Base-by-base conservation (phyloP, 2,113 vertebrate genomes). In the Heterochromis multidens region DNA sequence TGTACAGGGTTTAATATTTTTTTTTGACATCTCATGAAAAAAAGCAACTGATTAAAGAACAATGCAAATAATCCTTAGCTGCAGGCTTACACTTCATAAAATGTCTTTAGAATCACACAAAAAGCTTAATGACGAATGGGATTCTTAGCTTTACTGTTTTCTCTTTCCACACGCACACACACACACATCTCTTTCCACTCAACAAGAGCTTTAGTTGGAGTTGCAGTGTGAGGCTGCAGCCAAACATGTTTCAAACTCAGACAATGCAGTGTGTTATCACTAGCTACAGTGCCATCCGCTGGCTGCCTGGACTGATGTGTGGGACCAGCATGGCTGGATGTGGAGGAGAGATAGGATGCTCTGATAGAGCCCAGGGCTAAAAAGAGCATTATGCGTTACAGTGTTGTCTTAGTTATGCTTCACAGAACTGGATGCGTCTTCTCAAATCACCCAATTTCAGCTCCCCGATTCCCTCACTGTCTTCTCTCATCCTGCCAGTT, bases 331-430 rank as follows among this genome's bases (percentile, higher is more conserved):
- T 57, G 83, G 83, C 89, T 90, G 91, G 87, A 91, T 95, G 94
- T 86, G 87, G 85, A 85, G 79, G 60, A 80, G 82, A 89, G 93
- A 94, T 94, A 94, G 90, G 74, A 59, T 6, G n/a, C 83, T 78
- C 67, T 81, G 93, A 93, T 92, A 92, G 86, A 89, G 85, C 92
- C 87, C 81, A 35, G 82, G 88, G 88, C 89, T 85, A 77, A 88
- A 92, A 84, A 59, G 80, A 87, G 84, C 70, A 80, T 67, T 86
- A 87, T 91, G 90, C 88, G 86, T 70, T 60, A 63, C 81, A 27
- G 80, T 87, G 85, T 91, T 93, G 93, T 94, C 93, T 93, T 95
- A 94, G 94, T 94, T 91, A 90, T 92, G 94, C 94, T 92, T 94
- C 94, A 92, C 62, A 90, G 92, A 88, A 85, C 93, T 83, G 91